A percentile compares a stretch with the other conserved stretches of the same genome.
Evolutionary conservation across 2,797 vertebrate genomes (phyloP).

Genomic region (Pangasius mekongensis): DNA sequence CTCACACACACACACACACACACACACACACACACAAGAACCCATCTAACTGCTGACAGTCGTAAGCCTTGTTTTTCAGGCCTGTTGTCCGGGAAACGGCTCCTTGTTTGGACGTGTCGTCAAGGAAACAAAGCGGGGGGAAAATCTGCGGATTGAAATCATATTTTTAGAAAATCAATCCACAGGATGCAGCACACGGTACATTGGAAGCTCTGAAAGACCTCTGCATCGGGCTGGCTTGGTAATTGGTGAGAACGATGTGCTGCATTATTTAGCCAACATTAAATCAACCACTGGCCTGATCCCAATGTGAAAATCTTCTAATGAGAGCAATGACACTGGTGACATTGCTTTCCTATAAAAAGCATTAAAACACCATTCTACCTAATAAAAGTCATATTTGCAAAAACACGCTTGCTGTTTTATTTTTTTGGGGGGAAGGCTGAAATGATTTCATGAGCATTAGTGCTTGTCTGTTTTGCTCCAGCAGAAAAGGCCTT

Average conservation of each 20-base stretch:
- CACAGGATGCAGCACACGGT: conserved; percentile 69
- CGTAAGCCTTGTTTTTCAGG: conserved; percentile 66
- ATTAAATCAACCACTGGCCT: conserved; percentile 26
- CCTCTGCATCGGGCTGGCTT: conserved; percentile 44
- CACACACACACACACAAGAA: conserved; percentile 40
- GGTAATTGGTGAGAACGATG: conserved; percentile 34
- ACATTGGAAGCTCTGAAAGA: conserved; percentile 57
- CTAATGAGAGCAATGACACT: neutral
- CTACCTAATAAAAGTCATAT: conserved; percentile 19
- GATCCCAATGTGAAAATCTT: conserved; percentile 8
- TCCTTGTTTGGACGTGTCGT: conserved; percentile 81
- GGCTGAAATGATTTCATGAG: conserved; percentile 17
- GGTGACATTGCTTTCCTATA: neutral
- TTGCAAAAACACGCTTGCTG: conserved; percentile 22
- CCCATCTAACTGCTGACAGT: conserved; percentile 53
- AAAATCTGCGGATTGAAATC: conserved; percentile 69
- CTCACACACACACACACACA: conserved; percentile 36
- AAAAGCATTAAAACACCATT: neutral
- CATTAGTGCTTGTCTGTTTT: conserved; percentile 20
- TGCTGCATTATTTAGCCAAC: conserved; percentile 11
- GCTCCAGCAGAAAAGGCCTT: conserved; percentile 7
- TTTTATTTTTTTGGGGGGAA: neutral
- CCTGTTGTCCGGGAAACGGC: conserved; percentile 80
- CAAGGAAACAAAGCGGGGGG: conserved; percentile 78
- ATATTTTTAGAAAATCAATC: conserved; percentile 77